phyloP scores from a whole-genome alignment of 53 echinoderm and acorn worm genomes.

The Arbacia lixula region DNA sequence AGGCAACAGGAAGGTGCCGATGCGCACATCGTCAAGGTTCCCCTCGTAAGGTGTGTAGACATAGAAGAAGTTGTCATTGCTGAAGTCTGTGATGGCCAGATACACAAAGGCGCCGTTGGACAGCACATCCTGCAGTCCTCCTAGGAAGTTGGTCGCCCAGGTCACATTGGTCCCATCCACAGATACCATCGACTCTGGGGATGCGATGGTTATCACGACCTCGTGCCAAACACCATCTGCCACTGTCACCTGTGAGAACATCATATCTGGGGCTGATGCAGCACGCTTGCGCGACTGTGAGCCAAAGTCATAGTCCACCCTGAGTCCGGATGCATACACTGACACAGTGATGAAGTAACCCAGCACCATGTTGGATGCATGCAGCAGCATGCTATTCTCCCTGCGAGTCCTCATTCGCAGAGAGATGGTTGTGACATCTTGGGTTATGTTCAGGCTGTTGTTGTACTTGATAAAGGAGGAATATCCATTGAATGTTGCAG shows the following conservation, averaged over 20 bases:
- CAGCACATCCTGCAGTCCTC: constrained; percentile 55
- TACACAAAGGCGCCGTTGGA: constrained; percentile 58
- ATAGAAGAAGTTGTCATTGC: constrained; percentile 42
- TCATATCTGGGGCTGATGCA: background rate
- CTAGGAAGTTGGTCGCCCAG: background rate
- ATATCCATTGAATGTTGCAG: constrained; percentile 72
- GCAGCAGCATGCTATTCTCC: constrained; percentile 55
- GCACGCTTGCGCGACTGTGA: background rate
- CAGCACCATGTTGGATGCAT: constrained; percentile 49
- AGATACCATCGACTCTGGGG: constrained; percentile 1
- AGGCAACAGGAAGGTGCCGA: constrained; percentile 82
- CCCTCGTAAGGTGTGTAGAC: constrained; percentile 68
- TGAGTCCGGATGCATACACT: constrained; percentile 33
- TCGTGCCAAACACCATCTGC: constrained; percentile 89
- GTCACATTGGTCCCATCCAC: constrained; percentile 16
- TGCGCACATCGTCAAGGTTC: constrained; percentile 81
- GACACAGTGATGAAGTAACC: constrained; percentile 72
- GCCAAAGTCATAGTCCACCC: constrained; percentile 60
- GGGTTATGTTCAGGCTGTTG: constrained; percentile 67
- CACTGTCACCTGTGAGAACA: no score
- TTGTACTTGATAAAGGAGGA: constrained; percentile 59
- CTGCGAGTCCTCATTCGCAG: constrained; percentile 68
- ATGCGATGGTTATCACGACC: constrained; percentile 51
- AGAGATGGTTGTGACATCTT: constrained; percentile 62
- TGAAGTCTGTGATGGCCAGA: constrained; percentile 63